Base-by-base conservation (phyloP, 2,113 vertebrate species). In the Microtus pennsylvanicus region DNA sequence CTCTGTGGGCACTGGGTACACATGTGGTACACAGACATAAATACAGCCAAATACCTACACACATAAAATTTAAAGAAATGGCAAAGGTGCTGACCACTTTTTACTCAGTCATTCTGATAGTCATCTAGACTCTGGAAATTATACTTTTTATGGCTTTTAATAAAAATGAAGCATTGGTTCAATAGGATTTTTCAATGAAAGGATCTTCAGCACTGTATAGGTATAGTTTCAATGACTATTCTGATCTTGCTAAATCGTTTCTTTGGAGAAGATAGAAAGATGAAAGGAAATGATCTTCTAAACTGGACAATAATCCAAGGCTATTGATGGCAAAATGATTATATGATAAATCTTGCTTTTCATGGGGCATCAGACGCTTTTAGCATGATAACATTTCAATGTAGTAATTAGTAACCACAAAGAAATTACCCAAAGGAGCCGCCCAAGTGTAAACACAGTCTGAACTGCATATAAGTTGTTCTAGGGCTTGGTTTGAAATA, bases 341-440 rank as follows among this genome's bases (percentile, higher is more conserved):
- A 50, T n/a, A 89, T 77, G 94, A 80, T 78, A 74, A 67, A 35
- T 70, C 42, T 88, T 88, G 75, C 88, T 94, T 93, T 82, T 93
- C 95, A 97, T 38, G 30, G 94, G 93, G 89, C 83, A 95, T 88
- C 55, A 35, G 38, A 63, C 35, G 63, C 89, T 96, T 95, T 97
- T 94, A 87, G 91, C n/a, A 65, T 33, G 12, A 45, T 96, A 96
- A 85, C 0, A 90, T 45, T 93, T 92, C 61, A 42, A 19, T 74
- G 86, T 94, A 96, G 65, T 96, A 97, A 98, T 94, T 87, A 98
- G 87, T 63, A 92, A 86, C 82, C 91, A 90, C 69, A 91, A 94
- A 93, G 38, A 65, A 87, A 97, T 91, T 77, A 93, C 74, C 98
- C 90, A 92, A 65, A 81, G 89, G 78, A 87, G 86, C 35, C 21